Evolutionary conservation across 2,113 vertebrate genomes (phyloP).

Genomic region (Erpornis zantholeuca): DNA sequence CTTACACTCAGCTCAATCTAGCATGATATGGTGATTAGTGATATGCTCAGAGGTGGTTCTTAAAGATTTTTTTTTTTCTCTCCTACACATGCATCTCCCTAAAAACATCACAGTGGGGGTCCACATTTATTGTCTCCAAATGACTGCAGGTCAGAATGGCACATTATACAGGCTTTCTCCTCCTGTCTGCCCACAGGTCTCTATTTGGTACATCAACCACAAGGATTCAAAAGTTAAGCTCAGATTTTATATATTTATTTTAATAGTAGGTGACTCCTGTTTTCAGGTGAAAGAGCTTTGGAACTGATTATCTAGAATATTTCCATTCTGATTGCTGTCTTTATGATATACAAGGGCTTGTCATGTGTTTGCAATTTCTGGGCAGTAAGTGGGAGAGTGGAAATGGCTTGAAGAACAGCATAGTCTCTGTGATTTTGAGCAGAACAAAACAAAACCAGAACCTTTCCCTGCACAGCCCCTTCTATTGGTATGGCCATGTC

Average conservation of each 20-base stretch:
- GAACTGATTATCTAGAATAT: background rate
- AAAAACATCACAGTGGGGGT: background rate
- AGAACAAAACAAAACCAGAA: background rate
- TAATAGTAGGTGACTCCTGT: accelerated
- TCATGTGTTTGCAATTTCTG: background rate
- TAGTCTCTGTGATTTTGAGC: background rate
- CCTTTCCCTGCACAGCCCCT: accelerated
- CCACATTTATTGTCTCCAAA: background rate
- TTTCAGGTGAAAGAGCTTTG: background rate
- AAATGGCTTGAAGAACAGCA: background rate
- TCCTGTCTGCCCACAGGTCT: background rate
- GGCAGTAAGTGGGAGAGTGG: background rate
- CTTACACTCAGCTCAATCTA: background rate
- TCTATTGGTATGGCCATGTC: accelerated
- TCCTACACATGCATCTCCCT: background rate
- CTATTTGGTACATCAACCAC: background rate
- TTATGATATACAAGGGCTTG: background rate
- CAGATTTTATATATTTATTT: background rate
- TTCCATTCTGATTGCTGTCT: background rate
- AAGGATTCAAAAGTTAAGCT: background rate
- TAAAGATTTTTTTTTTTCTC: background rate
- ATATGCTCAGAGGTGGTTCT: background rate
- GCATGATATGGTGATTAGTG: background rate
- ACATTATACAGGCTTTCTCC: background rate
- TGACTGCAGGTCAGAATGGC: background rate